Evolutionary conservation across 35 echinoderm and acorn worm genomes (phyloP), one percentile per base, ranked within the genome.

Genomic region (Holothuria glaberrima): DNA sequence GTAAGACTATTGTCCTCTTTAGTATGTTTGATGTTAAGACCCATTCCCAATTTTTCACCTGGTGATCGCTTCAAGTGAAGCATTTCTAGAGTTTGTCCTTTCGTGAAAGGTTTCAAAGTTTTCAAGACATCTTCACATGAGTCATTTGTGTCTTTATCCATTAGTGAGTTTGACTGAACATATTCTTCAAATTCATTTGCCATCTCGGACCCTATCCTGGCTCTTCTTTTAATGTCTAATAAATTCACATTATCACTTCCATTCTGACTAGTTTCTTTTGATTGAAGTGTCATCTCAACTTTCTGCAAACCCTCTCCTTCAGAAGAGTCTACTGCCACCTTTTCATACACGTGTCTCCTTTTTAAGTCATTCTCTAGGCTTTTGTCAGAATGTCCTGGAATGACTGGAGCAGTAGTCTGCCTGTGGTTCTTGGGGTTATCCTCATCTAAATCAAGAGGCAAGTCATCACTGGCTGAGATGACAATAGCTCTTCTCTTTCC

Each of bases 11-110:
- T 88, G 27, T 59, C 80, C 58, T 86, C 91, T 35, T 92, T 64
- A 13, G 89, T 90, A 59, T 92, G 93, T 41, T 99, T 80, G 77
- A 99, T 99, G 56, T 95, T 95, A n/a, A 99, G 45, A 12, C 93
- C 93, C 97, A 99, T 99, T 59, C 97, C 97, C 0, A 95, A 89
- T 36, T 76, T 90, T 60, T 95, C 96, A 28, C 93, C 97, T 63
- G 75, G 81, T 22, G 63, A 88, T 6, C 97, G 86, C 13, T 63
- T 71, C 27, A 99, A 91, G 18, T 84, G 60, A 29, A 99, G 30
- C 12, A 93, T 60, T 45, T 92, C 89, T 13, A 99, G 16, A 36
- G 59, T 24, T 50, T 81, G 86, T 7, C 68, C 89, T 71, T 38
- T 30, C 5, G 86, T 59, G 52, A 92, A 45, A 12, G 78, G 82